Evolutionary conservation across 2,888 invertebrate genomes (phyloP).

Genomic region (Eurytoma adleriae): DNA sequence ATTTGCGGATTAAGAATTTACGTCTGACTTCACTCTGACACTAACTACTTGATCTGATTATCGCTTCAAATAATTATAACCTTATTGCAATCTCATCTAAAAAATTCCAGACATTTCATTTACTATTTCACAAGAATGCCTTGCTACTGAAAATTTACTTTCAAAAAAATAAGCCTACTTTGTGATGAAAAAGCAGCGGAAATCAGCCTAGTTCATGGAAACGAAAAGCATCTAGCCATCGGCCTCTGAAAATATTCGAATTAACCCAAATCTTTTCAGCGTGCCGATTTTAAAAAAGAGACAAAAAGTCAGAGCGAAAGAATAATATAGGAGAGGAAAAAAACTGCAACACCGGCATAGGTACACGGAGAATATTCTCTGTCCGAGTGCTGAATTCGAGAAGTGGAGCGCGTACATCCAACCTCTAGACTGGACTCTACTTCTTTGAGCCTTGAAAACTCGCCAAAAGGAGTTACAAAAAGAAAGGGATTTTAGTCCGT

Average conservation of each 20-base stretch:
- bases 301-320: not conserved
- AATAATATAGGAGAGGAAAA: slow-evolving; percentile 1
- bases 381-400: slow-evolving; percentile 47
- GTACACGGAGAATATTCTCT: not conserved
- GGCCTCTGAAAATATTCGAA: slow-evolving; percentile 21
- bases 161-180: too few species aligned
- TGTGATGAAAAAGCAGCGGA: too few species aligned
- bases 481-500: slow-evolving; percentile 20
- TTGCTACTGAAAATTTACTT: too few species aligned
- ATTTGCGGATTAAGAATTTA: too few species aligned
- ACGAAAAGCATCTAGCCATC: not conserved
- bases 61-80: too few species aligned
- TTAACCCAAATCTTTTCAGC: slow-evolving; percentile 19
- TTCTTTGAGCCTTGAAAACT: slow-evolving; percentile 36
- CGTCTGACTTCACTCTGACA: too few species aligned
- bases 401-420: slow-evolving; percentile 34
- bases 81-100: too few species aligned
- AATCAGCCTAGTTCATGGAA: too few species aligned
- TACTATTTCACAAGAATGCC: not conserved
- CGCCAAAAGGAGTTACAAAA: slow-evolving; percentile 24
- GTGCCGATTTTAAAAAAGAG: not conserved
- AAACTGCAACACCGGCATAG: not conserved
- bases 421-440: slow-evolving; percentile 38
- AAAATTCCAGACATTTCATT: too few species aligned
- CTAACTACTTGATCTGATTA: too few species aligned